Conservation (phyloP, 2,888 invertebrate genomes). For the Tethea ocularis region DNA sequence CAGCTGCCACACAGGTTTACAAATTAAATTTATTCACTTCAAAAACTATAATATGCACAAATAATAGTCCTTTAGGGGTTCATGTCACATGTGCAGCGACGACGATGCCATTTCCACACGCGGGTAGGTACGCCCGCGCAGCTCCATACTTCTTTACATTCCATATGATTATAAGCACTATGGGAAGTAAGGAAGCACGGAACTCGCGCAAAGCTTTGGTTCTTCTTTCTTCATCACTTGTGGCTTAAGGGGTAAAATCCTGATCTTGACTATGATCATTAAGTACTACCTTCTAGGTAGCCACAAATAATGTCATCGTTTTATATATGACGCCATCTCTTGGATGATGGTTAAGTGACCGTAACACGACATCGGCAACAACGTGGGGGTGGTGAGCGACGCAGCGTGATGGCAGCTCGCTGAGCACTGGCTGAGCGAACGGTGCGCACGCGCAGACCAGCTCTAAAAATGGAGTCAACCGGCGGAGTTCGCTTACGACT, state of each 20-base stretch:
- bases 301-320: slow-evolving; percentile 24
- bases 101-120: slow-evolving; percentile 52
- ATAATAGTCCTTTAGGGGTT: slow-evolving; percentile 41
- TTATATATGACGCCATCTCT: slow-evolving; percentile 54
- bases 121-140: slow-evolving; percentile 79
- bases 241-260: slow-evolving; percentile 31
- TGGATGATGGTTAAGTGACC: slow-evolving; percentile 44
- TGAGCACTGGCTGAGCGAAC: slow-evolving; percentile 75
- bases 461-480: slow-evolving; percentile 83
- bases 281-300: slow-evolving; percentile 29
- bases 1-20: slow-evolving; percentile 32
- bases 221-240: slow-evolving; percentile 58
- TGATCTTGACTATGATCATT: slow-evolving; percentile 21
- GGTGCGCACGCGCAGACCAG: slow-evolving; percentile 82
- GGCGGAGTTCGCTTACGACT: slow-evolving; percentile 80
- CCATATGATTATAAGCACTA: slow-evolving; percentile 93
- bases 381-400: slow-evolving; percentile 72
- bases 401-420: slow-evolving; percentile 76
- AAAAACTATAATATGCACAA: slow-evolving; percentile 39
- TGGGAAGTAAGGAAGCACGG: slow-evolving; percentile 99
- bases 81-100: slow-evolving; percentile 46
- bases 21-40: slow-evolving; percentile 39
- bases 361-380: slow-evolving; percentile 41
- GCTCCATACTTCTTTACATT: slow-evolving; percentile 99
- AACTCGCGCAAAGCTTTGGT: slow-evolving; percentile 86